phyloP scores from a whole-genome alignment of 1,140 invertebrate genomes.

The Cepaea nemoralis region DNA sequence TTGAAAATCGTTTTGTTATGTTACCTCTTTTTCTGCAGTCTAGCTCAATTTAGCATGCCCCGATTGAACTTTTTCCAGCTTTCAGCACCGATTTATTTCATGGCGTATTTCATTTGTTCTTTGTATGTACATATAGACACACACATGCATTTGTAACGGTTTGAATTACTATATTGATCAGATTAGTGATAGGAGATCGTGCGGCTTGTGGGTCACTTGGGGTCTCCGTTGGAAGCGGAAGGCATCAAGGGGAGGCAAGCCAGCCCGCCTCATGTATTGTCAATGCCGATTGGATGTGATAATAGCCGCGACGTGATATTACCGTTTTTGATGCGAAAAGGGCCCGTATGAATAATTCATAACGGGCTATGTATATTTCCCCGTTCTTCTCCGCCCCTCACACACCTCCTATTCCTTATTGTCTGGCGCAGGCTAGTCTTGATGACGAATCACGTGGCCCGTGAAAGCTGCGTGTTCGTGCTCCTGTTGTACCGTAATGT shows the following conservation, averaged over 20 bases:
- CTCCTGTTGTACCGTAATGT: not conserved
- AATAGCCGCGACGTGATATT: not conserved
- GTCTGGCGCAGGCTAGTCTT: not conserved
- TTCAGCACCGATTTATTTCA: too few relatives aligned
- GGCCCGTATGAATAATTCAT: conserved; percentile 3
- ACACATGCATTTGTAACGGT: too few relatives aligned
- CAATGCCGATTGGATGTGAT: not conserved
- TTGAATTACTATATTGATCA: too few relatives aligned
- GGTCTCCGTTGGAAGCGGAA: too few relatives aligned
- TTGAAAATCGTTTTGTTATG: too few relatives aligned
- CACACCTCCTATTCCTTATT: not conserved
- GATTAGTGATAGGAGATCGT: too few relatives aligned
- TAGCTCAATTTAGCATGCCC: too few relatives aligned
- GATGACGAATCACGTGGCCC: not conserved
- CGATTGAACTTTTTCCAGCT: too few relatives aligned
- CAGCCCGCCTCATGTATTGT: not conserved
- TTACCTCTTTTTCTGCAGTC: too few relatives aligned
- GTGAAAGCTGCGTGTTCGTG: not conserved
- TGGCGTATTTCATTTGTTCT: too few relatives aligned
- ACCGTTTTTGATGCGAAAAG: not conserved
- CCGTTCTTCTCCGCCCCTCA: not conserved
- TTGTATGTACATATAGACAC: too few relatives aligned
- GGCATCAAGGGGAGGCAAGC: not conserved
- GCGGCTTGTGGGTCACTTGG: too few relatives aligned
- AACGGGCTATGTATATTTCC: not conserved